Evolutionary conservation across 2,888 invertebrate species (phyloP), one percentile per base, ranked within the genome.

Genomic region (Zeuzera pyrina): DNA sequence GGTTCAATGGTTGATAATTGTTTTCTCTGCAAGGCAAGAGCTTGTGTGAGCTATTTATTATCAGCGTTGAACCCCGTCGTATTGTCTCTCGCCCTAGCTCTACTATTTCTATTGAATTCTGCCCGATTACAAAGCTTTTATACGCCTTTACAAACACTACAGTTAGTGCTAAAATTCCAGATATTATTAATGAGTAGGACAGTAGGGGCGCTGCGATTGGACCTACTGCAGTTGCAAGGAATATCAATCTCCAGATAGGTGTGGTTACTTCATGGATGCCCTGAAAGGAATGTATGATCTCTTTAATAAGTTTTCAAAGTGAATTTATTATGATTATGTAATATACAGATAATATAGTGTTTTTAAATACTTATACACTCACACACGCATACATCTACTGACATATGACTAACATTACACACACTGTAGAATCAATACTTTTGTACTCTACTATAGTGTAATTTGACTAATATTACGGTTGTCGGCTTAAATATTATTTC

Each of bases 211-310:
- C 89, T 0, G 89, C 87, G 14, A 89, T 67, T 10, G 93, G 93
- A 1, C 89, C 90, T 39, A 94, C 87, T 0, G 91, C 90, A 2
- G 94, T 94, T 10, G 91, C 91, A 25, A 94, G 58, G 68, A 90
- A 94, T 12, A 94, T 87, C 92, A 92, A 93, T 12, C 91, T 85
- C 56, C 90, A 87, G 34, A 94, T 93, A n/a, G 91, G 78, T 0
- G 92, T 91, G 0, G 92, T 87, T 4, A 94, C 62, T 45, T 93
- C 93, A 31, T 90, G 90, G 24, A 94, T 86, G 7, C 94, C 94
- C 89, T 91, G 62, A 1, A 72, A 68, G 47, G 36, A 14, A 42
- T 2, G n/a, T n/a, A n/a, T n/a, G n/a, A n/a, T n/a, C n/a, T n/a
- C n/a, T n/a, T n/a, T n/a, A n/a, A n/a, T n/a, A n/a, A n/a, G n/a